These are phyloP conservation scores for Rynchops niger DNA, from an alignment of 2,113 vertebrate genomes.

Conservation along the genomic window DNA sequence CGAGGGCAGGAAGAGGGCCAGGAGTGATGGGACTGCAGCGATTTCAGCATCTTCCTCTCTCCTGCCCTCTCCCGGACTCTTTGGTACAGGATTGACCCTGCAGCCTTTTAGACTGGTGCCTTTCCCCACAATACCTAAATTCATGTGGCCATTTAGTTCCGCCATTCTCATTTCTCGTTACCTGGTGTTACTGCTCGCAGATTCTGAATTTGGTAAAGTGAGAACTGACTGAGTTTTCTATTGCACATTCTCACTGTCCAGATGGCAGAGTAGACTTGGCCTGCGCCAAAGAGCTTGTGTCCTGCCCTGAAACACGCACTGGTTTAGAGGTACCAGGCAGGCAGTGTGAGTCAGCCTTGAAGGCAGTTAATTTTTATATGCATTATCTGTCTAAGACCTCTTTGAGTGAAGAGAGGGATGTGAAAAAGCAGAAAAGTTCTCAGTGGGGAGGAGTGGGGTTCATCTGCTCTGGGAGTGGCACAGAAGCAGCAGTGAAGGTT, in stretches of 20 bases:
- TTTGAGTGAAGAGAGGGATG: neutral
- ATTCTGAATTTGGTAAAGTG: neutral
- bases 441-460: neutral
- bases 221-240: neutral
- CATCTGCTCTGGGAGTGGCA: neutral
- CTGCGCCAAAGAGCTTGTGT: neutral
- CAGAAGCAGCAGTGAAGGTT: neutral
- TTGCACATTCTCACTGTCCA: neutral
- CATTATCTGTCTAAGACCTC: neutral
- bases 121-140: neutral
- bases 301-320: neutral
- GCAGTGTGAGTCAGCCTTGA: neutral
- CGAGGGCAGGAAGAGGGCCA: neutral
- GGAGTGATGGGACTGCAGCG: neutral
- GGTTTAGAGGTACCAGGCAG: neutral
- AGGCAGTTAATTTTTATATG: neutral
- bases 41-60: neutral
- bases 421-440: neutral
- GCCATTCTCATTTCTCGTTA: neutral
- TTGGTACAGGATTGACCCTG: neutral
- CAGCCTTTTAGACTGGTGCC: neutral
- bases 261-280: neutral
- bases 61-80: neutral
- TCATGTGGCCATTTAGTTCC: neutral
- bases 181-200: neutral